Evolutionary conservation across 1,140 invertebrate genomes (phyloP).

Genomic region (Arion vulgaris): DNA sequence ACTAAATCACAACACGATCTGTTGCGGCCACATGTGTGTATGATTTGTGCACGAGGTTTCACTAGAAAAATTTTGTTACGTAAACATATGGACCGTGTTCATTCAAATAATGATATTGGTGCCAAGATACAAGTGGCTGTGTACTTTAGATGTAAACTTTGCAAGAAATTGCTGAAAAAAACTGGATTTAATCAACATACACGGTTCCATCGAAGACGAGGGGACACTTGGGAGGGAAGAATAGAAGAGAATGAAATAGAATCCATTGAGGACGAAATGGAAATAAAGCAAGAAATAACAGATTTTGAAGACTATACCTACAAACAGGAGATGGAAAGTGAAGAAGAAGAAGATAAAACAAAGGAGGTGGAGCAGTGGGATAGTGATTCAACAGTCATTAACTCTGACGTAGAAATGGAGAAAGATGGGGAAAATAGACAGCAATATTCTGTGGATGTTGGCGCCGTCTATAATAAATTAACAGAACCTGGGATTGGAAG

Average conservation of each 20-base stretch:
- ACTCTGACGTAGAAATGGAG: not conserved
- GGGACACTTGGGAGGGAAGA: not conserved
- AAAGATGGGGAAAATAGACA: not conserved
- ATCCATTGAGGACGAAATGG: not conserved
- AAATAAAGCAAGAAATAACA: not conserved
- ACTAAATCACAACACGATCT: conserved; percentile 23
- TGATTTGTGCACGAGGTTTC: not conserved
- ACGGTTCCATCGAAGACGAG: not conserved
- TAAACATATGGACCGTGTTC: conserved; percentile 24
- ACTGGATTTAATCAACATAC: not conserved
- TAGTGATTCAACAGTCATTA: not conserved
- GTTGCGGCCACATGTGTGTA: conserved; percentile 14
- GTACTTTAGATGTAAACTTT: conserved; percentile 23
- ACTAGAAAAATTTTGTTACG: conserved; percentile 16
- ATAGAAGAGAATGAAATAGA: not conserved
- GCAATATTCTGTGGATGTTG: not conserved
- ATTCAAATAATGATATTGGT: not conserved
- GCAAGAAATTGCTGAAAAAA: not conserved
- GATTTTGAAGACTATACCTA: not conserved
- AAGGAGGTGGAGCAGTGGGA: not conserved
- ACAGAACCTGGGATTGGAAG: not conserved
- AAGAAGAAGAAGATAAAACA: not conserved
- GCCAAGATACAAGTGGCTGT: not conserved
- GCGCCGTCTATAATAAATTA: not conserved
- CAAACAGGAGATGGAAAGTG: not conserved